Conservation (phyloP, 1,140 invertebrate genomes). For the Lucilia cuprina region DNA sequence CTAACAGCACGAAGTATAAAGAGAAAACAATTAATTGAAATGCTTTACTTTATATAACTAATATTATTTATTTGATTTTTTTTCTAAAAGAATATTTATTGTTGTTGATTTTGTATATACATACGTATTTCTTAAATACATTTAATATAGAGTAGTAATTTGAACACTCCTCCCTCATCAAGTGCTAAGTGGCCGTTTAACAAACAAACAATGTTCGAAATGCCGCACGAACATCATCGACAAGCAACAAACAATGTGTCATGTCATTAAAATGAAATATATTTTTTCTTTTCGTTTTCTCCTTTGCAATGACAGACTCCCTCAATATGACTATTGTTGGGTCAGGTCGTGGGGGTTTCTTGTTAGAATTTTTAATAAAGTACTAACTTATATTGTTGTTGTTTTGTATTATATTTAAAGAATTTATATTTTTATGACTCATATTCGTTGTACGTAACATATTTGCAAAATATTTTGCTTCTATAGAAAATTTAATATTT, state of each 20-base stretch:
- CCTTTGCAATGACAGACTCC: not conserved
- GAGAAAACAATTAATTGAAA: not conserved
- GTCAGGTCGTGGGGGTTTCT: conserved; percentile 14
- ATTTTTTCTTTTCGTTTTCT: not conserved
- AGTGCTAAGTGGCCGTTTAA: not conserved
- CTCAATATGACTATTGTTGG: not conserved
- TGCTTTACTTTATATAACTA: not conserved
- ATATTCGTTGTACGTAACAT: too few species aligned
- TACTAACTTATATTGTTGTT: too few species aligned
- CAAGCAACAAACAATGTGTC: not conserved
- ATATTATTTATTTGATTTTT: not conserved
- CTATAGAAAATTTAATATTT: too few species aligned
- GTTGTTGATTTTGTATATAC: not conserved
- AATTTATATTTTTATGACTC: too few species aligned
- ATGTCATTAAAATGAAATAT: not conserved
- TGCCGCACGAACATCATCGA: not conserved
- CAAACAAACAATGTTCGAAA: not conserved
- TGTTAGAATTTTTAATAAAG: too few species aligned
- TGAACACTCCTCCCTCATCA: not conserved
- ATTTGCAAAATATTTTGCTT: too few species aligned
- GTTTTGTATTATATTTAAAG: too few species aligned
- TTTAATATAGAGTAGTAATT: not conserved
- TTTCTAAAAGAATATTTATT: not conserved
- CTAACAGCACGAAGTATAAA: not conserved
- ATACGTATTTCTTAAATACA: not conserved